Evolutionary conservation across 2,888 invertebrate genomes (phyloP), one percentile per base, ranked within the genome.

Genomic region (Stenchaetothrips biformis): DNA sequence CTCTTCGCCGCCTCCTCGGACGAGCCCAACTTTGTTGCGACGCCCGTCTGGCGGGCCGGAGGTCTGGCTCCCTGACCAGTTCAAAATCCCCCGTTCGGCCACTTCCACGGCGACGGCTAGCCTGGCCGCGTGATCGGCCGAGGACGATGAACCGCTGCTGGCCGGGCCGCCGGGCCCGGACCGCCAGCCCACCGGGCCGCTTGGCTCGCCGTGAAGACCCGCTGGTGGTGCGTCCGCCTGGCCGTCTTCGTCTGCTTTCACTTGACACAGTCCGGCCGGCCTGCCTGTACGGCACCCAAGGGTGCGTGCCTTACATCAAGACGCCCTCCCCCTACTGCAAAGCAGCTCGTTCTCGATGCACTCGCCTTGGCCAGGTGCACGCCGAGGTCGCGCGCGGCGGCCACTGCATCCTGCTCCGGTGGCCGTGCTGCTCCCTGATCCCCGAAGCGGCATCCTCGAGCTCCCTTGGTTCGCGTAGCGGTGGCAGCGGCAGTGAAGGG

Each of bases 401-500:
- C 16, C 53, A 13, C 53, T 13, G 53, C 53, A 53, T 53, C 9
- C 53, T 53, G 9, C 53, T 3, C 3, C 53, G 4, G 37, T 53
- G 53, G 53, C 53, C 53, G 53, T 53, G 53, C 53, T 53, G 49
- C 11, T 49, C 49, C 53, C 13, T n/a, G 7, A 62, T 62, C 62
- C 62, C 18, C 62, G 4, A 37, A 37, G 53, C 9, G 53, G 9
- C 53, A 13, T 16, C 13, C 53, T 53, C 53, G 53, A 9, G 1
- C 53, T 53, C 53, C 53, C 3, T 2, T 7, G 53, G 59, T 9
- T n/a, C 18, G 18, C 62, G 49, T 11, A 11, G 49, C 49, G 49
- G 49, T 7, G 62, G 62, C 62, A 6, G 67, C 67, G n/a, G 21
- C 67, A 25, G 67, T 74, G 67, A 74, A 74, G 67, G 67, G 67